These are phyloP conservation scores for Lithobius niger DNA, from an alignment of 1,140 invertebrate genomes.

Conservation along the genomic window DNA sequence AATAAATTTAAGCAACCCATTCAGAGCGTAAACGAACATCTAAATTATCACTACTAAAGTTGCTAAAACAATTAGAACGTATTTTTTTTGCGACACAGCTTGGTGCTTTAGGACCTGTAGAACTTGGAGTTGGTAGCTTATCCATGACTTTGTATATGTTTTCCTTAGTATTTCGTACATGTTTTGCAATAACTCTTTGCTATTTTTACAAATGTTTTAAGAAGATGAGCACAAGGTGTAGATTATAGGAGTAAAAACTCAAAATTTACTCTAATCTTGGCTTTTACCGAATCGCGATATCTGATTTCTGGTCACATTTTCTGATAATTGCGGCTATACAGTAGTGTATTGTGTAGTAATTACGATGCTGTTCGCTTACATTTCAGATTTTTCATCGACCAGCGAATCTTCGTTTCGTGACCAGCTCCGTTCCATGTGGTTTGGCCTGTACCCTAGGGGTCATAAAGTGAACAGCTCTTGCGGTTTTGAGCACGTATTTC, in stretches of 20 bases:
- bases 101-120: too few relatives aligned
- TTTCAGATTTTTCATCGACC: neutral
- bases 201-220: too few relatives aligned
- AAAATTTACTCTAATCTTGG: neutral
- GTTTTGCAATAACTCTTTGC: too few relatives aligned
- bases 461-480: constrained; percentile 55
- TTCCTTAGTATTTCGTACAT: too few relatives aligned
- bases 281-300: neutral
- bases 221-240: neutral
- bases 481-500: constrained; percentile 75
- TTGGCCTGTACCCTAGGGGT: constrained; percentile 55
- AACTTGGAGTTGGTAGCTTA: too few relatives aligned
- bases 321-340: neutral
- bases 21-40: too few relatives aligned
- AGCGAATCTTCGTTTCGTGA: neutral
- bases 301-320: neutral
- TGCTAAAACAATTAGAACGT: too few relatives aligned
- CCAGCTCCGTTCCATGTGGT: constrained; percentile 18
- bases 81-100: too few relatives aligned
- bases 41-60: too few relatives aligned
- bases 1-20: too few relatives aligned
- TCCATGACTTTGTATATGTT: too few relatives aligned
- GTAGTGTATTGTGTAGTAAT: neutral
- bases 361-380: neutral
- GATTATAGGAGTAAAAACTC: neutral